These are phyloP conservation scores for Tichodroma muraria DNA, from an alignment of 2,113 vertebrate species.

Conservation along the genomic window DNA sequence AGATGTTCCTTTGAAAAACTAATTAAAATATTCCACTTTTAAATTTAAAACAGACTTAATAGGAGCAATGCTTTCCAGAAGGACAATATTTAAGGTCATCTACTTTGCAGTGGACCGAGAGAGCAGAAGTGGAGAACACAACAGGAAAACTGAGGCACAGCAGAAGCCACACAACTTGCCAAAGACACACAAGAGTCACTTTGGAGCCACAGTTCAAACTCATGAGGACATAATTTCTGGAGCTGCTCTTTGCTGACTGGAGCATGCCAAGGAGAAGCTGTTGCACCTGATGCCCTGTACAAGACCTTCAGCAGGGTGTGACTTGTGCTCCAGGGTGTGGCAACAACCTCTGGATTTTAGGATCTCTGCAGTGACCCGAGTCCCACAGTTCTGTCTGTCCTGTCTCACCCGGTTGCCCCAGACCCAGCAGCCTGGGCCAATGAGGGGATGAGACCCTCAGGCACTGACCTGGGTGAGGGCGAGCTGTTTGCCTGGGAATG, in stretches of 20 bases:
- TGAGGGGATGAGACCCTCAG: not conserved
- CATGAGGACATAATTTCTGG: not conserved
- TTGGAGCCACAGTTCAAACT: not conserved
- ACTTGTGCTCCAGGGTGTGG: not conserved
- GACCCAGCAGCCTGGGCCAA: not conserved
- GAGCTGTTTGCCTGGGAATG: not conserved
- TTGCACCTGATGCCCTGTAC: not conserved
- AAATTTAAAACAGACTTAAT: not conserved
- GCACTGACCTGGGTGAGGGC: not conserved
- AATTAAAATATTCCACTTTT: not conserved
- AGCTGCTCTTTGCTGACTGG: not conserved
- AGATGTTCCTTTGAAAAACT: not conserved
- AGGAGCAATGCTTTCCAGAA: not conserved
- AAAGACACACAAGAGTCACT: not conserved
- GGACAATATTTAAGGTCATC: not conserved
- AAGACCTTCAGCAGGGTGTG: not conserved
- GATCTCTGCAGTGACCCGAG: accelerated
- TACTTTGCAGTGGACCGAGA: not conserved
- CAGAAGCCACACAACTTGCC: not conserved
- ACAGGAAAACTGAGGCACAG: not conserved
- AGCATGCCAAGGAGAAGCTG: not conserved
- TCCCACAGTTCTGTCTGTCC: not conserved
- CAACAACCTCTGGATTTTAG: not conserved
- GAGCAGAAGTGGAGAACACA: not conserved
- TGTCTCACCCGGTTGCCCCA: not conserved